These are phyloP conservation scores for Todus mexicanus DNA, from an alignment of 2,797 vertebrate genomes.

Conservation along the genomic window DNA sequence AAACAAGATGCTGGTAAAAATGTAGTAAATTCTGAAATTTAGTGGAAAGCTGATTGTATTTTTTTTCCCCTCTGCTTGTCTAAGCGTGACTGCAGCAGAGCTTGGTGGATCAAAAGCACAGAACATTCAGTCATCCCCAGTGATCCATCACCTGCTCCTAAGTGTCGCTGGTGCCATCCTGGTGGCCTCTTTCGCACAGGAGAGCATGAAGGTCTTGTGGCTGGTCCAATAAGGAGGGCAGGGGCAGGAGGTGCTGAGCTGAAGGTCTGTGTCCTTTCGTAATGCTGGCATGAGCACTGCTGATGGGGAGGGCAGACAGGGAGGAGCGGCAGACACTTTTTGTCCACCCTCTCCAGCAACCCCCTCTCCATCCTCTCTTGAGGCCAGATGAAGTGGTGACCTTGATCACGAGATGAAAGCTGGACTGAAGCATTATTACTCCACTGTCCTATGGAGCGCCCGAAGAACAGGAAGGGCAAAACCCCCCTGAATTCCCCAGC, in stretches of 20 bases:
- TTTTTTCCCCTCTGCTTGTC: neutral
- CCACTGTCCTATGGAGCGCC: fast-evolving
- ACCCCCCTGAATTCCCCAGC: neutral
- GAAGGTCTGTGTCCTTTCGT: neutral
- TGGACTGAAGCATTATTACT: neutral
- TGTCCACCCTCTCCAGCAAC: neutral
- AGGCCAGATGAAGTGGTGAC: neutral
- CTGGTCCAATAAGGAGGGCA: neutral
- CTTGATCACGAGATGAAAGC: neutral
- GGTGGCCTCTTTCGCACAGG: neutral
- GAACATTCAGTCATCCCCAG: neutral
- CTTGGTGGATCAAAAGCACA: neutral
- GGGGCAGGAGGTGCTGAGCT: neutral
- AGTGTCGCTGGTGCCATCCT: neutral
- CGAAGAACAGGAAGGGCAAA: neutral
- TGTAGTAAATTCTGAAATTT: neutral
- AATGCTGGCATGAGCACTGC: neutral
- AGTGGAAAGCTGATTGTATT: neutral
- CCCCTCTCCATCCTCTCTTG: fast-evolving
- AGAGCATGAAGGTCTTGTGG: neutral
- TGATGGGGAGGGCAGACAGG: neutral
- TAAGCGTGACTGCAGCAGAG: neutral
- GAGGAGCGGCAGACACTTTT: neutral
- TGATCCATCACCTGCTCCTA: neutral
- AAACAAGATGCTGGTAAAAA: constrained; percentile 24